phyloP scores from a whole-genome alignment of 2,888 invertebrate genomes.

The Plagiodera versicolora region DNA sequence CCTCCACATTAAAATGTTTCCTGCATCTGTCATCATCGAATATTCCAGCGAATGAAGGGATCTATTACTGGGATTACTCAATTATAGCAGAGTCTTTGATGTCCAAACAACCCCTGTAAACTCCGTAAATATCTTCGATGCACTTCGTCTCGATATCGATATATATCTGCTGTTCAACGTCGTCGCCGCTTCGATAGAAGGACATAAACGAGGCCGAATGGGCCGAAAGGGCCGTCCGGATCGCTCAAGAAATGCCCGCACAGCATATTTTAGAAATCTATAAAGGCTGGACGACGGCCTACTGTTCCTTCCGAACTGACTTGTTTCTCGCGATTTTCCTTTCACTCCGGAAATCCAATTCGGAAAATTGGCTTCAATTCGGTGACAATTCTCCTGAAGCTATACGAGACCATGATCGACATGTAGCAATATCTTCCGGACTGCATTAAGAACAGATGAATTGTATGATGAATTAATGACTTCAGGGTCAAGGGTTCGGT shows the following conservation, averaged over 20 bases:
- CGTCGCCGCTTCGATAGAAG: slow-evolving; percentile 17
- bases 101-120: not conserved
- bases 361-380: not conserved
- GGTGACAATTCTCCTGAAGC: too few species aligned
- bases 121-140: slow-evolving; percentile 25
- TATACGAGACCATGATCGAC: too few species aligned
- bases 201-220: slow-evolving; percentile 32
- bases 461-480: too few species aligned
- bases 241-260: slow-evolving; percentile 38
- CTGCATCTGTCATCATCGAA: not conserved
- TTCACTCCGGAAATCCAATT: slow-evolving; percentile 29
- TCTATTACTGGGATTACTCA: slow-evolving; percentile 1
- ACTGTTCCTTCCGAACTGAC: slow-evolving; percentile 28
- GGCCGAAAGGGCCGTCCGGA: slow-evolving; percentile 31
- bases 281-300: slow-evolving; percentile 33
- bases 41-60: not conserved
- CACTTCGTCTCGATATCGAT: slow-evolving; percentile 25
- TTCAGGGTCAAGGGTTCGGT: too few species aligned
- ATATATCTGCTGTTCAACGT: slow-evolving; percentile 29
- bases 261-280: slow-evolving; percentile 45
- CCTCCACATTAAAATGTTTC: not conserved
- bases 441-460: too few species aligned
- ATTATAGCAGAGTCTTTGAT: not conserved
- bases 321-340: slow-evolving; percentile 32
- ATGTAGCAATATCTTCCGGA: too few species aligned